These are phyloP conservation scores for Rhea pennata DNA, from an alignment of 2,113 vertebrate species.

Conservation along the genomic window DNA sequence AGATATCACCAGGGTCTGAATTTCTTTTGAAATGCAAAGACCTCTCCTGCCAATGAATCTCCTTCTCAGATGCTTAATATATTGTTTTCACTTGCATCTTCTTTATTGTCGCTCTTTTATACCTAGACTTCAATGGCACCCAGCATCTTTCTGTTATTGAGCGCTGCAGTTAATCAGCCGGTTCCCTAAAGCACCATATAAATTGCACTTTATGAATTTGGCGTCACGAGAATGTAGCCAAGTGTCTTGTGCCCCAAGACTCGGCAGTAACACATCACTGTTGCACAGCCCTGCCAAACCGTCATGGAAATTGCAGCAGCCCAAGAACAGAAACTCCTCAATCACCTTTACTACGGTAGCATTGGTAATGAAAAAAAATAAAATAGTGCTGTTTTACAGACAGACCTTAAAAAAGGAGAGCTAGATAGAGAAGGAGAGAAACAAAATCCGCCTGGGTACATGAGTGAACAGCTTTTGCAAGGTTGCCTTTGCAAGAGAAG, in stretches of 20 bases:
- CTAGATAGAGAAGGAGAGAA: neutral
- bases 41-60: neutral
- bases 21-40: constrained; percentile 15
- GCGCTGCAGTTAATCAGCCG: constrained; percentile 49
- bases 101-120: constrained; percentile 38
- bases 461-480: neutral
- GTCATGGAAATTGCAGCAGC: neutral
- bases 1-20: neutral
- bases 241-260: neutral
- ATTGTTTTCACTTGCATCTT: constrained; percentile 39
- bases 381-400: neutral
- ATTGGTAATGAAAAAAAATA: neutral
- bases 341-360: neutral
- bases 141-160: constrained; percentile 20
- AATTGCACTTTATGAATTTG: constrained; percentile 49
- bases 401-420: neutral
- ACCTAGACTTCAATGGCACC: neutral
- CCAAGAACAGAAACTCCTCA: neutral
- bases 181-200: constrained; percentile 6
- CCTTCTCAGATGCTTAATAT: constrained; percentile 21
- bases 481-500: neutral
- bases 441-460: neutral
- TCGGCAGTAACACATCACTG: neutral
- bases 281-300: neutral
- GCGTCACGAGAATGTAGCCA: neutral